Percentiles rank a stretch among this genome's conserved stretches.
Conservation (phyloP, 2,888 invertebrate species). For the Elegia similella region DNA sequence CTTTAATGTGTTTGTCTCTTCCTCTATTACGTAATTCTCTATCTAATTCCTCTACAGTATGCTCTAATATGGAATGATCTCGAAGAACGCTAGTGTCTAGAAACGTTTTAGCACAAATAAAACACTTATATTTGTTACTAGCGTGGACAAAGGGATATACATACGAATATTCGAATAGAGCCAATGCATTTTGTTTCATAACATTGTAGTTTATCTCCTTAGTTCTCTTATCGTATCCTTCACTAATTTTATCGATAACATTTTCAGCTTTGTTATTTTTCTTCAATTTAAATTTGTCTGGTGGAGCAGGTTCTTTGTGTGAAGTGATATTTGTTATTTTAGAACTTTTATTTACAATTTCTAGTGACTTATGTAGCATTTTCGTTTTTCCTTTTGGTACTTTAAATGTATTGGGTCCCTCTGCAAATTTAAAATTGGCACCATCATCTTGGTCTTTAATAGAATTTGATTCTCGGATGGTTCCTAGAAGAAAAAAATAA, state of each 20-base stretch:
- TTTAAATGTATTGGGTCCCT: slow-evolving; percentile 32
- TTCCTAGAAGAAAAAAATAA: slow-evolving; percentile 60
- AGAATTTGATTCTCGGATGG: slow-evolving; percentile 51
- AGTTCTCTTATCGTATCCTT: slow-evolving; percentile 29
- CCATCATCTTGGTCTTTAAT: slow-evolving; percentile 53
- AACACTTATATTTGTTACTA: slow-evolving; percentile 61
- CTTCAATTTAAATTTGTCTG: slow-evolving; percentile 10
- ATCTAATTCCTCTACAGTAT: slow-evolving; percentile 47
- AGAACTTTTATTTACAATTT: not conserved
- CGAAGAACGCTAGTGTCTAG: slow-evolving; percentile 45
- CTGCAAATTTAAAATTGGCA: slow-evolving; percentile 41
- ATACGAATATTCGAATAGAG: slow-evolving; percentile 53
- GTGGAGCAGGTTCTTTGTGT: not conserved
- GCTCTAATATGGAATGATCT: slow-evolving; percentile 43
- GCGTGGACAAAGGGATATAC: slow-evolving; percentile 62
- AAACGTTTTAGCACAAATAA: slow-evolving; percentile 49
- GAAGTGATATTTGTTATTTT: not conserved
- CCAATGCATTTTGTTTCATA: slow-evolving; percentile 55
- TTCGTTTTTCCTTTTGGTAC: slow-evolving; percentile 14
- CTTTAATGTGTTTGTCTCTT: slow-evolving; percentile 54
- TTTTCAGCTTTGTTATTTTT: slow-evolving; percentile 8
- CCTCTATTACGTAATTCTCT: slow-evolving; percentile 45
- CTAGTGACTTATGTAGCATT: not conserved
- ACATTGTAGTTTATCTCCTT: slow-evolving; percentile 27
- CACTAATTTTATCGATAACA: slow-evolving; percentile 40